Evolutionary conservation across 2,113 vertebrate species (phyloP), one percentile per base, ranked within the genome.

Genomic region (Centropristis striata): DNA sequence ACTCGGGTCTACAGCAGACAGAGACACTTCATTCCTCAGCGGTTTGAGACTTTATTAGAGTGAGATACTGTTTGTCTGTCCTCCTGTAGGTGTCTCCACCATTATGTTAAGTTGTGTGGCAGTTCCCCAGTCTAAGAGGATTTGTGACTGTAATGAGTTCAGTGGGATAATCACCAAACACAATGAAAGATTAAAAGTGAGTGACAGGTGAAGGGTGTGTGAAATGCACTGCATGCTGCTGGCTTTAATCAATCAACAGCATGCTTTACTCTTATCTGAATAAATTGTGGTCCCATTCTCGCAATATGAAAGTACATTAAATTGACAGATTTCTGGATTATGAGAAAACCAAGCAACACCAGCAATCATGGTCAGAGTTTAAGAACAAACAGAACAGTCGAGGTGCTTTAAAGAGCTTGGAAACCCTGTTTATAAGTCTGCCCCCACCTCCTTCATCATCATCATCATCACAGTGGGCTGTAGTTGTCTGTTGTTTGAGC

Each of bases 121-220:
- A 57, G 4, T 28, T 11, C 10, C 8, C 32, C 32, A 13, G 32
- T 53, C 71, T 53, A 42, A 64, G 23, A 63, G 46, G 71, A 74
- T 42, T 64, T 46, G 41, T 23, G 2, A 44, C 37, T 32, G 36
- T 64, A 75, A 44, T 64, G 37, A n/a, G 55, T 60, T 60, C 44
- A 72, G 44, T 49, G n/a, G 14, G 46, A 73, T 41, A 51, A 51
- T 50, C 57, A 27, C 10, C 5, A 12, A 36, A 28, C 25, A 46
- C 23, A 54, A 12, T 23, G 13, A 63, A 54, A 63, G 49, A 46
- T 64, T 32, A 54, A 1, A 32, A 42, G n/a, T 54, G 23, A 46
- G 18, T 21, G n/a, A 27, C 15, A 58, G 28, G 8, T 32, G 9
- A 57, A 18, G 25, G 15, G 16, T 2, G 25, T 55, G 7, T 53